Evolutionary conservation across 2,888 invertebrate species (phyloP).

Genomic region (Tigriopus californicus): DNA sequence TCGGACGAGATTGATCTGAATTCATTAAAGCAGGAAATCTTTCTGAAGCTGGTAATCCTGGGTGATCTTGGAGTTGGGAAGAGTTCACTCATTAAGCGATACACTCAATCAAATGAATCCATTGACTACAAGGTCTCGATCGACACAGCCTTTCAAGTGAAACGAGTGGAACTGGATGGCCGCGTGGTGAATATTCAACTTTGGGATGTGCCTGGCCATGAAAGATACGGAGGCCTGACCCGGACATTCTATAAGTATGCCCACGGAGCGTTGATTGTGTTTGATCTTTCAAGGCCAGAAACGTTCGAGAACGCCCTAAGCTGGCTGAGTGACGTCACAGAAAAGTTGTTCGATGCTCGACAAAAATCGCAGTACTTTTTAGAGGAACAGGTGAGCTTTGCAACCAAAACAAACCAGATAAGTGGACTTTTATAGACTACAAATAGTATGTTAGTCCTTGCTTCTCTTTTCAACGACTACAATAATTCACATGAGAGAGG

Average conservation of each 20-base stretch:
- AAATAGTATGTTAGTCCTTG: too few relatives aligned
- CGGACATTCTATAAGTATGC: conserved; percentile 13
- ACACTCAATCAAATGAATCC: neutral
- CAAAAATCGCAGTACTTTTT: too few relatives aligned
- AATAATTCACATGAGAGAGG: too few relatives aligned
- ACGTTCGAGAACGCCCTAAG: conserved; percentile 10
- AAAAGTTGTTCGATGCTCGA: conserved; percentile 9
- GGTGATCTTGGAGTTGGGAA: conserved; percentile 12
- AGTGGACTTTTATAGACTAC: too few relatives aligned
- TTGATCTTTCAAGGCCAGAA: conserved; percentile 14
- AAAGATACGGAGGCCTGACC: conserved; percentile 12
- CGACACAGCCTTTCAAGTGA: neutral
- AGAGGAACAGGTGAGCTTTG: too few relatives aligned
- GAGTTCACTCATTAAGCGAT: neutral
- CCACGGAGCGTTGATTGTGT: conserved; percentile 10
- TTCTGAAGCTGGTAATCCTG: conserved; percentile 6
- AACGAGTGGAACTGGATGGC: conserved; percentile 1
- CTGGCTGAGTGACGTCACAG: conserved; percentile 12
- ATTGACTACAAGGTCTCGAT: conserved; percentile 4
- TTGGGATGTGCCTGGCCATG: conserved; percentile 16
- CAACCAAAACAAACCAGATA: too few relatives aligned
- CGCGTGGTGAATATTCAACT: conserved; percentile 8
- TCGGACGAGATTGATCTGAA: neutral
- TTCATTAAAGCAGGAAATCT: neutral
- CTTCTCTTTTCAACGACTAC: too few relatives aligned